Percentiles rank a stretch among this genome's conserved stretches.
These are phyloP conservation scores for Bovichtus variegatus DNA, from an alignment of 2,797 vertebrate genomes.

Conservation along the genomic window DNA sequence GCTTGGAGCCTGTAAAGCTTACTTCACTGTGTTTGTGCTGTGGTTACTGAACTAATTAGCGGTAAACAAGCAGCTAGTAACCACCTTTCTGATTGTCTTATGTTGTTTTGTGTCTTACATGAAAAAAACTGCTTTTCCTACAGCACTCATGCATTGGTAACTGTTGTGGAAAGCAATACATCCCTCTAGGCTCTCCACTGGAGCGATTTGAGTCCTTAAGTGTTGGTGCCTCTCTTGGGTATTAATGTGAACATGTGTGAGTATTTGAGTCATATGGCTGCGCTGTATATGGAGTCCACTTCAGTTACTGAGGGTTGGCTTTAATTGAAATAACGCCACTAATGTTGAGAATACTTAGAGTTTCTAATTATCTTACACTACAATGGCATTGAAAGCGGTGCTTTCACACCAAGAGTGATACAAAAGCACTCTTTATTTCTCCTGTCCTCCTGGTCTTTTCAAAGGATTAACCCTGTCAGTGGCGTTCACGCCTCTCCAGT, in stretches of 20 bases:
- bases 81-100: slow-evolving; percentile 34
- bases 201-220: slow-evolving; percentile 29
- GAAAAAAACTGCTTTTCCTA: neutral
- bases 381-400: slow-evolving; percentile 17
- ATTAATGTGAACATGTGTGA: slow-evolving; percentile 16
- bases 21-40: slow-evolving; percentile 40
- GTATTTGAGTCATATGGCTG: neutral
- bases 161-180: slow-evolving; percentile 8
- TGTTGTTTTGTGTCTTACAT: slow-evolving; percentile 33
- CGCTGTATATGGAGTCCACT: neutral
- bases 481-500: slow-evolving; percentile 12
- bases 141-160: neutral
- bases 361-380: slow-evolving; percentile 37
- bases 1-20: slow-evolving; percentile 40
- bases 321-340: slow-evolving; percentile 30
- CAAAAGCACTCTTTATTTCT: neutral
- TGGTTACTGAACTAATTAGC: slow-evolving; percentile 68
- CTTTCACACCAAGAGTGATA: slow-evolving; percentile 12
- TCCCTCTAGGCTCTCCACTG: neutral
- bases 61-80: slow-evolving; percentile 61
- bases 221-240: slow-evolving; percentile 3
- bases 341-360: slow-evolving; percentile 23
- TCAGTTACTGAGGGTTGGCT: slow-evolving; percentile 9
- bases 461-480: slow-evolving; percentile 41
- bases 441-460: neutral